phyloP scores from a whole-genome alignment of 2,797 vertebrate species.

The Rhinophrynus dorsalis region DNA sequence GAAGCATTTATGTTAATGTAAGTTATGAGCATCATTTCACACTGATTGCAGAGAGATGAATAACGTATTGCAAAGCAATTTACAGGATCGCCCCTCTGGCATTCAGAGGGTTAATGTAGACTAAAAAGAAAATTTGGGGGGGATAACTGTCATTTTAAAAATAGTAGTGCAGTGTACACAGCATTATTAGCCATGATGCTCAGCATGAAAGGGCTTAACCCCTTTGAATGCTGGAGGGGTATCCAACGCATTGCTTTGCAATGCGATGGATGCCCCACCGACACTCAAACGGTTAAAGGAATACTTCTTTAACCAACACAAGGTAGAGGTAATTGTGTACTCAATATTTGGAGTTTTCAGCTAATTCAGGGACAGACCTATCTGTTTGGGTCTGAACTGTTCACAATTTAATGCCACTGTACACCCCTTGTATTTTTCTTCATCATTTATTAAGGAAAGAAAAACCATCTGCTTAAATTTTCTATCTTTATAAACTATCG shows the following conservation, averaged over 20 bases:
- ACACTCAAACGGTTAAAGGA: too few relatives aligned
- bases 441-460: neutral
- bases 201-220: slow-evolving; percentile 30
- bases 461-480: slow-evolving; percentile 32
- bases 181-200: neutral
- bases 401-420: slow-evolving; percentile 11
- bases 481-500: slow-evolving; percentile 51
- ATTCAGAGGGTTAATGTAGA: too few relatives aligned
- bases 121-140: neutral
- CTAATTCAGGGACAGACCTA: slow-evolving; percentile 20
- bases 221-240: too few relatives aligned
- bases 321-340: neutral
- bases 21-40: too few relatives aligned
- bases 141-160: too few relatives aligned
- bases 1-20: too few relatives aligned
- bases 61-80: too few relatives aligned
- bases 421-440: slow-evolving; percentile 47
- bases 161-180: neutral
- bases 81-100: too few relatives aligned
- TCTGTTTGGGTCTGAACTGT: neutral
- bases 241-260: too few relatives aligned
- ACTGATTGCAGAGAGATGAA: too few relatives aligned
- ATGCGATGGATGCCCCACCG: too few relatives aligned
- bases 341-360: slow-evolving; percentile 3
- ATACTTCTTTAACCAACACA: slow-evolving; percentile 21